phyloP scores from a whole-genome alignment of 2,888 invertebrate genomes.

The Eupithecia centaureata region DNA sequence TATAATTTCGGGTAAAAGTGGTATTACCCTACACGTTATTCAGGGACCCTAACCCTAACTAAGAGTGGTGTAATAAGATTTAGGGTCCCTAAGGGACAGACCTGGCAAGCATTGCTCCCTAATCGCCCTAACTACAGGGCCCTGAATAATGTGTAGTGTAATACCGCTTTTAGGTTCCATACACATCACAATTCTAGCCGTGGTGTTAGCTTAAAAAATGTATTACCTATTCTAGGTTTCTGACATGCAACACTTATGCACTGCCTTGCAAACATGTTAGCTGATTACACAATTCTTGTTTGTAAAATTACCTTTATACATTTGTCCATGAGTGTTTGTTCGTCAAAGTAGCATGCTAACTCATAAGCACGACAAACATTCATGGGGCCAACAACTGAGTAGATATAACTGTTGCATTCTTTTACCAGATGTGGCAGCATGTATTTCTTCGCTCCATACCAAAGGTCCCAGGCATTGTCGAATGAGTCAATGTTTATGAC shows the following conservation, averaged over 20 bases:
- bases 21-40: too few species aligned
- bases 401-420: slow-evolving; percentile 92
- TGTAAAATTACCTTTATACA: slow-evolving; percentile 86
- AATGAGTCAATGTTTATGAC: slow-evolving; percentile 91
- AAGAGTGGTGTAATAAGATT: too few species aligned
- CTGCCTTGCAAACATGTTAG: neutral
- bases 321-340: slow-evolving; percentile 91
- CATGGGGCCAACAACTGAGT: slow-evolving; percentile 90
- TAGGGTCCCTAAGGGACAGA: too few species aligned
- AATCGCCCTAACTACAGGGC: too few species aligned
- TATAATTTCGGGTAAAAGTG: too few species aligned
- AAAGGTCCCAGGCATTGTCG: slow-evolving; percentile 93
- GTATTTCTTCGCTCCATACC: slow-evolving; percentile 95
- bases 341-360: slow-evolving; percentile 93
- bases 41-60: too few species aligned
- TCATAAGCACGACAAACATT: slow-evolving; percentile 94
- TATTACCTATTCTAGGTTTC: neutral
- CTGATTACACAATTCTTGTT: too few species aligned
- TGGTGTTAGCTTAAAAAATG: neutral
- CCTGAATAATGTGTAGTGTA: too few species aligned
- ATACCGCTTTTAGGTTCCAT: too few species aligned
- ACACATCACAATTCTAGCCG: too few species aligned
- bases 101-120: too few species aligned
- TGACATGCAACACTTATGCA: neutral
- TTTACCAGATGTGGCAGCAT: slow-evolving; percentile 93